These are phyloP conservation scores for Drosophila lowei DNA, from an alignment of 1,140 invertebrate species.

Conservation along the genomic window DNA sequence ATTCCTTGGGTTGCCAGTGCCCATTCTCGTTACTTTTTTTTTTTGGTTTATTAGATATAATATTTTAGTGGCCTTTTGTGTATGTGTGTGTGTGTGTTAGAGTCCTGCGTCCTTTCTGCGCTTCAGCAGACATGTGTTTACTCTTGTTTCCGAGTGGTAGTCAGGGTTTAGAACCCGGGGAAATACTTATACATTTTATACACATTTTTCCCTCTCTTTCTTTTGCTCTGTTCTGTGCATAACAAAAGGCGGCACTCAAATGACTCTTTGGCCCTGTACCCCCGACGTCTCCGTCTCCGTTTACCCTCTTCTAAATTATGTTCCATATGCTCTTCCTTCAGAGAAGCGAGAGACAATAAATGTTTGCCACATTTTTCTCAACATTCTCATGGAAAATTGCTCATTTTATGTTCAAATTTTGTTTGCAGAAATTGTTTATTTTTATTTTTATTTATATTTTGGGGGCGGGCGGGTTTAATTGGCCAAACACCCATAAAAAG, in stretches of 20 bases:
- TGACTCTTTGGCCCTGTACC: conserved; percentile 43
- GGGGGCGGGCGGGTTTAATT: conserved; percentile 65
- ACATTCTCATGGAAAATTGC: conserved; percentile 76
- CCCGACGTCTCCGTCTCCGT: conserved; percentile 12
- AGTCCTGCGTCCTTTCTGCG: conserved; percentile 36
- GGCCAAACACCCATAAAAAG: conserved; percentile 47
- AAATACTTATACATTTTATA: conserved; percentile 38
- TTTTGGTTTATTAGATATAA: conserved; percentile 78
- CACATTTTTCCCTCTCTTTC: conserved; percentile 5
- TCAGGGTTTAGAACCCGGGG: neutral
- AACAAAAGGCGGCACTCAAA: conserved; percentile 69
- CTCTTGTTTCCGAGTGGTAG: conserved; percentile 55
- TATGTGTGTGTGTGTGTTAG: conserved; percentile 11
- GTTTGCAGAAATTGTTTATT: conserved; percentile 67
- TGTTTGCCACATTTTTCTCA: conserved; percentile 70
- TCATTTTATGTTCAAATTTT: conserved; percentile 68
- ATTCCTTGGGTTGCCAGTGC: conserved; percentile 5
- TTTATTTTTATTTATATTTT: conserved; percentile 74
- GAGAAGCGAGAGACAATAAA: conserved; percentile 48
- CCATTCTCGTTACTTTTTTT: conserved; percentile 14
- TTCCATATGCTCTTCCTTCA: conserved; percentile 39
- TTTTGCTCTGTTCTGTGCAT: conserved; percentile 41
- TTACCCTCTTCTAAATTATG: conserved; percentile 64
- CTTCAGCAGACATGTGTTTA: conserved; percentile 72
- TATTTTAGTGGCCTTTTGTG: conserved; percentile 74